phyloP scores from a whole-genome alignment of 2,888 invertebrate genomes.

The Himalopsyche anomala region DNA sequence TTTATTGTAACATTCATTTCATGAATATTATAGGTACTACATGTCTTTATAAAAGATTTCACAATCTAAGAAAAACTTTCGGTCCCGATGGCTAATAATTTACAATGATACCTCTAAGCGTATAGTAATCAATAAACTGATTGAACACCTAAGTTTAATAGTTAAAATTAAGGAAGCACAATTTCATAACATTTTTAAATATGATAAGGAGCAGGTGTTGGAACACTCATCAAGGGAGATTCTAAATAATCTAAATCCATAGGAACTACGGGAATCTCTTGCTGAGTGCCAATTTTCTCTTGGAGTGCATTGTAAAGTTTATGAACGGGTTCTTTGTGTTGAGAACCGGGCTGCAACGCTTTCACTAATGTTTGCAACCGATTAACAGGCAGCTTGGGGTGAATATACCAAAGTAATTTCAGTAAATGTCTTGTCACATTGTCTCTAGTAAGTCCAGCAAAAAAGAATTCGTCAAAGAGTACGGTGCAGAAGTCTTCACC shows the following conservation, averaged over 20 bases:
- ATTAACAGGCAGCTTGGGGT: slow-evolving; percentile 88
- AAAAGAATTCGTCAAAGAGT: slow-evolving; percentile 96
- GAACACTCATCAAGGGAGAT: slow-evolving; percentile 90
- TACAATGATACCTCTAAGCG: neutral
- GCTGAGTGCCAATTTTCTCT: slow-evolving; percentile 86
- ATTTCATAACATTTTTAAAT: slow-evolving; percentile 64
- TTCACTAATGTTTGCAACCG: slow-evolving; percentile 89
- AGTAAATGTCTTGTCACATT: slow-evolving; percentile 94
- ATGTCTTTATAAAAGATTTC: slow-evolving; percentile 13
- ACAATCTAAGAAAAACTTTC: neutral
- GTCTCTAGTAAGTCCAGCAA: slow-evolving; percentile 91
- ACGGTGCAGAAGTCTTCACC: slow-evolving; percentile 97
- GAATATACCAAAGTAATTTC: slow-evolving; percentile 93
- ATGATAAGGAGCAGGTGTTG: slow-evolving; percentile 86
- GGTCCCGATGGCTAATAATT: slow-evolving; percentile 19
- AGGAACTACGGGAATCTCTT: slow-evolving; percentile 79
- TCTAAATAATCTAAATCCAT: slow-evolving; percentile 86
- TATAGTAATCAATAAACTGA: neutral
- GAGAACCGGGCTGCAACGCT: slow-evolving; percentile 84
- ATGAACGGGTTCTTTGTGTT: slow-evolving; percentile 91
- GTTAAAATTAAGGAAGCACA: slow-evolving; percentile 15
- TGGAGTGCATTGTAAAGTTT: slow-evolving; percentile 85
- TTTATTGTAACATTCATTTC: slow-evolving; percentile 23
- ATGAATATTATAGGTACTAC: slow-evolving; percentile 26
- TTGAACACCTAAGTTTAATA: neutral